phyloP scores from a whole-genome alignment of 1,140 invertebrate genomes.

The Hycleus cichorii region DNA sequence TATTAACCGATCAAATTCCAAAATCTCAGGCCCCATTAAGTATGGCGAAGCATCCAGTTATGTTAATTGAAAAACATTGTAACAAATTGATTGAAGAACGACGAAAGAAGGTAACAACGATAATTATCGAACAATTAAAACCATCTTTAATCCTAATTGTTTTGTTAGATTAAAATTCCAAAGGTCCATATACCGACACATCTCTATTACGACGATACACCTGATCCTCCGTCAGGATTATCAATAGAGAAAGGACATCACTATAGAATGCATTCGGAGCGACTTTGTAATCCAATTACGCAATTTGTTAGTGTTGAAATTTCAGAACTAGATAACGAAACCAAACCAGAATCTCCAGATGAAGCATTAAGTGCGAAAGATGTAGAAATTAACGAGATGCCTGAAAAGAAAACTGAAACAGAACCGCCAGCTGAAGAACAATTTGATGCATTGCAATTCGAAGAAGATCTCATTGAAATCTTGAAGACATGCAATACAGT shows the following conservation, averaged over 20 bases:
- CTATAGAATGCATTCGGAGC: slow-evolving; percentile 28
- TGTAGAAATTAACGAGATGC: slow-evolving; percentile 28
- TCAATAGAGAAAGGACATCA: slow-evolving; percentile 37
- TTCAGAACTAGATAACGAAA: no score
- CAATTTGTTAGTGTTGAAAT: no score
- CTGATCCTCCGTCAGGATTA: slow-evolving; percentile 38
- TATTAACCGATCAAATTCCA: slow-evolving; percentile 53
- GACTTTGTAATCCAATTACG: slow-evolving; percentile 27
- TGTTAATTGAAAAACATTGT: slow-evolving; percentile 56
- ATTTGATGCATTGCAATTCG: neutral
- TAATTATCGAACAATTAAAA: neutral
- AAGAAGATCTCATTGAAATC: neutral
- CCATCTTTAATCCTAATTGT: neutral
- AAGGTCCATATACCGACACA: slow-evolving; percentile 37
- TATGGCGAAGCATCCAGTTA: slow-evolving; percentile 57
- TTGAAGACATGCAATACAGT: slow-evolving; percentile 44
- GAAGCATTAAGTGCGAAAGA: no score
- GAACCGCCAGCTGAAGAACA: slow-evolving; percentile 6
- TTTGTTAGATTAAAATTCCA: slow-evolving; percentile 33
- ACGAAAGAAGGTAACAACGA: slow-evolving; percentile 43
- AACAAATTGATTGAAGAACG: slow-evolving; percentile 50
- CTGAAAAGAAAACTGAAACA: slow-evolving; percentile 20
- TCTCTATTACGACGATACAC: slow-evolving; percentile 39
- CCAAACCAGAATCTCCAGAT: no score
- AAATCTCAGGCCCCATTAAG: slow-evolving; percentile 56